Evolutionary conservation across 37 sponge, comb jelly and placozoan genomes (phyloP).

Genomic region (Aplysina aerophoba): DNA sequence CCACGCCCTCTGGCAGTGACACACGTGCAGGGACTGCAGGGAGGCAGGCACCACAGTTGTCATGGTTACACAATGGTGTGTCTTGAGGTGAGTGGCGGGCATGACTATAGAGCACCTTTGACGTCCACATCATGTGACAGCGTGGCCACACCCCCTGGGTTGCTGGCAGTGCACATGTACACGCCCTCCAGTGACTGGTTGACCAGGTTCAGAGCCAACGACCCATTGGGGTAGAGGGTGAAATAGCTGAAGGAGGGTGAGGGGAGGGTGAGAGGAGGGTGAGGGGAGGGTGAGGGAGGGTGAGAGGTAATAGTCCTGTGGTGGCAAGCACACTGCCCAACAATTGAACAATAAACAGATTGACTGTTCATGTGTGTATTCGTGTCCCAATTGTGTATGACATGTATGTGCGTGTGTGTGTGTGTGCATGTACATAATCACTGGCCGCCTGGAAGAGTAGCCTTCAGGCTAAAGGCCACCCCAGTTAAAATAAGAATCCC

Average conservation of each 20-base stretch:
- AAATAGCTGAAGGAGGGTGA: conserved; percentile 30
- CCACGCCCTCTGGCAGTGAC: background rate
- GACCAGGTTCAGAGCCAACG: background rate
- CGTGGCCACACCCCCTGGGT: conserved; percentile 36
- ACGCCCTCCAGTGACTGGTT: background rate
- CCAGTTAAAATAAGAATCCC: too few species aligned
- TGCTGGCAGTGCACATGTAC: conserved; percentile 59
- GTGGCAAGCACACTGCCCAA: too few species aligned
- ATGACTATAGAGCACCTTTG: background rate
- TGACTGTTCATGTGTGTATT: too few species aligned
- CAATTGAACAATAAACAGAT: too few species aligned
- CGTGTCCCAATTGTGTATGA: too few species aligned
- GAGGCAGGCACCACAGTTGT: conserved; percentile 32
- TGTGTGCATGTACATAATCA: too few species aligned
- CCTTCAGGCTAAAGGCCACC: too few species aligned
- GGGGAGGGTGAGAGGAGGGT: background rate
- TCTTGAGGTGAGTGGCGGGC: too few species aligned
- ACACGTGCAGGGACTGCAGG: background rate
- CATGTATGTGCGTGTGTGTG: too few species aligned
- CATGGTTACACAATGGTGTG: conserved; percentile 51
- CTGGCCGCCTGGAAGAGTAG: too few species aligned
- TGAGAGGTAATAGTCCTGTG: too few species aligned
- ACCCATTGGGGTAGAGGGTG: conserved; percentile 17
- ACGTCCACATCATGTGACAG: background rate
- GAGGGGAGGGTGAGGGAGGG: background rate